Evolutionary conservation across 2,888 invertebrate genomes (phyloP).

Genomic region (Sphaerophoria rueppellii): DNA sequence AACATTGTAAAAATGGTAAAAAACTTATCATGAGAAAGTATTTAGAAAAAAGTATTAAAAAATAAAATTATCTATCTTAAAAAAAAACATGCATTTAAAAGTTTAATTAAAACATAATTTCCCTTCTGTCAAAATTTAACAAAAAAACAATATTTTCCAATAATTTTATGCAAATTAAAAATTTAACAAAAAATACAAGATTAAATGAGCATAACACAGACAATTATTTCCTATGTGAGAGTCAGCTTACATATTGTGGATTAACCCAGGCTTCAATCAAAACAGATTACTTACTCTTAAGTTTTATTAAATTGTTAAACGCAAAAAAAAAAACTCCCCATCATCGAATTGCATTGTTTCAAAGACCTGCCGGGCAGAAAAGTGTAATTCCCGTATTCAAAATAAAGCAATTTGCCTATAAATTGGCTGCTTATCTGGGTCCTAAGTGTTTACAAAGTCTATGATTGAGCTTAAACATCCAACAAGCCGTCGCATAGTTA

Average conservation of each 20-base stretch:
- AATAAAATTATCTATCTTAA: background rate
- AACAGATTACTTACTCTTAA: conserved; percentile 7
- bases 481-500: conserved; percentile 5
- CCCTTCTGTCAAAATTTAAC: background rate
- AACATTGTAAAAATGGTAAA: too few relatives aligned
- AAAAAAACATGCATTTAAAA: background rate
- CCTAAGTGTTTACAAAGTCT: conserved; percentile 9
- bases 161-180: background rate
- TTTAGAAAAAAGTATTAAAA: too few relatives aligned
- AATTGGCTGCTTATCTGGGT: conserved; percentile 63
- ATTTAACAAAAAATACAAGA: background rate
- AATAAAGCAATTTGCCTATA: conserved; percentile 55
- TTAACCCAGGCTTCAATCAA: conserved; percentile 17
- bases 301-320: background rate
- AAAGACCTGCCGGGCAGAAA: conserved; percentile 14
- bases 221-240: conserved; percentile 8
- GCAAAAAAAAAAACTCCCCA: background rate
- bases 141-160: conserved; percentile 7
- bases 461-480: conserved; percentile 18
- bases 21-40: too few relatives aligned
- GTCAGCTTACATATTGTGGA: background rate
- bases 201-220: conserved; percentile 39
- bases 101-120: background rate
- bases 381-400: conserved; percentile 36
- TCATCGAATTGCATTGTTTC: conserved; percentile 36